A percentile compares a stretch with the other conserved stretches of the same genome.
phyloP scores from a whole-genome alignment of 2,113 vertebrate species.

The Seriola rivoliana region DNA sequence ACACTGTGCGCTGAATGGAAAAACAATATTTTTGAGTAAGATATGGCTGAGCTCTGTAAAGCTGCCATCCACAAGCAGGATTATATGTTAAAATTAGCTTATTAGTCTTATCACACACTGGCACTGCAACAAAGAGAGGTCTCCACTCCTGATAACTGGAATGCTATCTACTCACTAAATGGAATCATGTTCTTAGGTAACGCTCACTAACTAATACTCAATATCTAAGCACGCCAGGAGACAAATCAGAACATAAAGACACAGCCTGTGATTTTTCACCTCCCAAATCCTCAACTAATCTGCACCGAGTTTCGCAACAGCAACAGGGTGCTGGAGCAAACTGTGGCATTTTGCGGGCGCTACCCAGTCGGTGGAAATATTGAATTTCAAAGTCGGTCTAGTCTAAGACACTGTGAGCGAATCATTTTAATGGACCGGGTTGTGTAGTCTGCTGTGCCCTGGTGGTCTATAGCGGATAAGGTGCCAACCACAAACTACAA shows the following conservation, averaged over 20 bases:
- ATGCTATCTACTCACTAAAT: not conserved
- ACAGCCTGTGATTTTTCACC: not conserved
- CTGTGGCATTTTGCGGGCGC: not conserved
- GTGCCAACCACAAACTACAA: not conserved
- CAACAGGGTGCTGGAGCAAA: not conserved
- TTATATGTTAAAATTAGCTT: not conserved
- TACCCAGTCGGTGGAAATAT: not conserved
- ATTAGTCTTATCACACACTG: slow-evolving; percentile 4
- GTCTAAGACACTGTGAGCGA: not conserved
- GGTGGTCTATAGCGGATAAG: not conserved
- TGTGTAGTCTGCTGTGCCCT: not conserved
- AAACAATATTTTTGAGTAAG: slow-evolving; percentile 24
- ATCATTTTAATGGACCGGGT: not conserved
- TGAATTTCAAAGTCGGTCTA: not conserved
- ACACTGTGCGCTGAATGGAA: not conserved
- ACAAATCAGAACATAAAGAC: not conserved
- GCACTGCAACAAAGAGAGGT: not conserved
- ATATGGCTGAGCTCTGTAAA: slow-evolving; percentile 2
- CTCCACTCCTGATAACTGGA: not conserved
- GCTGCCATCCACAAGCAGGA: not conserved
- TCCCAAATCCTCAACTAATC: not conserved
- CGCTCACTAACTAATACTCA: not conserved
- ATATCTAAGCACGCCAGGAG: not conserved
- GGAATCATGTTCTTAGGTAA: not conserved
- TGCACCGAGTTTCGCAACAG: not conserved